Base-by-base conservation (phyloP, 2,797 vertebrate genomes). In the Micrastur ruficollis region DNA sequence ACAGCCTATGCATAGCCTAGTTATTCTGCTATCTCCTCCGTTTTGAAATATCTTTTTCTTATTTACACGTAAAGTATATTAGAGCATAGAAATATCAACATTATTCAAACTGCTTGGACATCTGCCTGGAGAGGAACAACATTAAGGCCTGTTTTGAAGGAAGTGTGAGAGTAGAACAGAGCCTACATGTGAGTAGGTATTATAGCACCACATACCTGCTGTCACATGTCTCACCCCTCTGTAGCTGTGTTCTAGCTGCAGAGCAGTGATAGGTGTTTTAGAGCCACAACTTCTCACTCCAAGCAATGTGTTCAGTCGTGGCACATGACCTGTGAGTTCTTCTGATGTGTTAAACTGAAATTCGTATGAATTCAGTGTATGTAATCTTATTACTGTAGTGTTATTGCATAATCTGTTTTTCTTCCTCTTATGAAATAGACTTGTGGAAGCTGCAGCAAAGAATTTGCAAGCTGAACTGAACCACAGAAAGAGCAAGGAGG, bases 391-490 rank as follows among this genome's bases (percentile, higher is more conserved):
- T 92, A 34, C 38, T 66, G 53, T 67, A 52, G 25, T 86, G 18
- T 25, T 38, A 44, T 2, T 67, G 19, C 32, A 6, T 89, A 68
- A 73, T 26, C 34, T 36, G 16, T 8, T 80, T 55, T 80, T 55
- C 9, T 89, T 62, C 19, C 32, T 74, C 36, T 17, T 78, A 11
- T 74, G 47, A 47, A 79, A 81, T 75, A 99, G 99, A 82, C 96
- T 99, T 53, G 99, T 99, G 31, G 99, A 99, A 81, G 93, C 98
- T 84, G 99, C 99, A 89, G 99, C 99, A 0, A 99, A 98, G 96
- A 99, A 98, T 94, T 98, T 99, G 83, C 98, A 99, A 95, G 82
- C 98, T 73, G 99, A 99, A 96, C 83, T 99, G 88, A 98, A 98
- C 87, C 98, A 72, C 92, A 98, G 98, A 46, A 99, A 95, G 93